A percentile compares a stretch with the other conserved stretches of the same genome.
phyloP scores from a whole-genome alignment of 2,797 vertebrate species.

The Characodon lateralis region DNA sequence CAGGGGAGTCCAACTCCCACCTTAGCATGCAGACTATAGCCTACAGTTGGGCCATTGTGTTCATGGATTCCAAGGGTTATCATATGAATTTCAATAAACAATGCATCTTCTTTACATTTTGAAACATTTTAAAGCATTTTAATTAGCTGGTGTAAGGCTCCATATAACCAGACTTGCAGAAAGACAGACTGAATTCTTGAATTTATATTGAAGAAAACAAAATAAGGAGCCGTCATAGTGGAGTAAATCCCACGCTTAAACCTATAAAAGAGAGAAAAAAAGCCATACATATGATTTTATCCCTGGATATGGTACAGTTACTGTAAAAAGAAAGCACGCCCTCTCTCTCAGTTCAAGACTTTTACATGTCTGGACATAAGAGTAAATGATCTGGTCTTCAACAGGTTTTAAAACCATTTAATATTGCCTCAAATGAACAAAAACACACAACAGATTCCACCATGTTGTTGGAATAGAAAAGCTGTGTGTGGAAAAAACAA shows the following conservation, averaged over 20 bases:
- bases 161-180: neutral
- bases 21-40: constrained; percentile 67
- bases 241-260: too few relatives aligned
- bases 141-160: neutral
- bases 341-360: neutral
- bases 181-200: neutral
- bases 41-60: constrained; percentile 75
- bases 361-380: neutral
- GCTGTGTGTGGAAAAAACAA: too few relatives aligned
- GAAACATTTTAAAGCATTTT: neutral
- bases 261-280: too few relatives aligned
- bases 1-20: constrained; percentile 76
- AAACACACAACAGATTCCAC: neutral
- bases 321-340: neutral
- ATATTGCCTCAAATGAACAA: neutral
- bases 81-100: constrained; percentile 42
- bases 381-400: neutral
- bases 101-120: constrained; percentile 9
- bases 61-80: constrained; percentile 54
- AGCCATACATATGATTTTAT: too few relatives aligned
- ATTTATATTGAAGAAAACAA: neutral
- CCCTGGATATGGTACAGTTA: neutral
- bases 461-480: too few relatives aligned
- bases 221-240: neutral
- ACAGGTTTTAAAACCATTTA: neutral